phyloP scores from a whole-genome alignment of 2,888 invertebrate species.

The Tipula lateralis region DNA sequence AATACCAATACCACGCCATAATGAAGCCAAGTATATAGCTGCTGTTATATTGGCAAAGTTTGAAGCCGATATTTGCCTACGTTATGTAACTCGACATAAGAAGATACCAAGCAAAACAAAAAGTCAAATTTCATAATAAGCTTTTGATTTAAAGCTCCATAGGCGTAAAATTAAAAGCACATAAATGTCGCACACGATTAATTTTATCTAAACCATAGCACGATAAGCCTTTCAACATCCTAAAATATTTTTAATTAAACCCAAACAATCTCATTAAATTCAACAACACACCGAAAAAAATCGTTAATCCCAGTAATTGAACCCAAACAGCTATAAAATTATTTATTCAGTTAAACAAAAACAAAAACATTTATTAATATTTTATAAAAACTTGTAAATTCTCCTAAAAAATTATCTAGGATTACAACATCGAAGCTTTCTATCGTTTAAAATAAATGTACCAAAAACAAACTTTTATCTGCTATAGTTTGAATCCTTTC shows the following conservation, averaged over 20 bases:
- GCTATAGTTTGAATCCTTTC: too few relatives aligned
- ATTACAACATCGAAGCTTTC: not conserved
- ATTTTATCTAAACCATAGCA: not conserved
- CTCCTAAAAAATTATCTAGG: not conserved
- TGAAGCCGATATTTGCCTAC: too few relatives aligned
- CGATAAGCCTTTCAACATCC: not conserved
- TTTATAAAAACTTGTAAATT: not conserved
- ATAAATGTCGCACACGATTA: not conserved
- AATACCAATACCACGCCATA: too few relatives aligned
- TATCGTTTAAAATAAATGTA: not conserved
- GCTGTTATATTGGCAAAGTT: too few relatives aligned
- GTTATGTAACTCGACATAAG: too few relatives aligned
- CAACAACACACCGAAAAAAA: not conserved
- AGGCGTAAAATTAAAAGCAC: not conserved
- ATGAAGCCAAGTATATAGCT: too few relatives aligned
- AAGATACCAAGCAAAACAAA: too few relatives aligned
- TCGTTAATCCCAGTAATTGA: not conserved
- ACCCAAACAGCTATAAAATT: not conserved
- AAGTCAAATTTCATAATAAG: too few relatives aligned
- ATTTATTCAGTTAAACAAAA: not conserved
- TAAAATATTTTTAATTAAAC: not conserved
- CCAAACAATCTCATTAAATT: not conserved
- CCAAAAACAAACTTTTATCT: too few relatives aligned
- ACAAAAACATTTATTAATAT: not conserved
- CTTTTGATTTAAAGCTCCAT: too few relatives aligned